phyloP scores from a whole-genome alignment of 2,797 vertebrate species.

The Eremophila alpestris region DNA sequence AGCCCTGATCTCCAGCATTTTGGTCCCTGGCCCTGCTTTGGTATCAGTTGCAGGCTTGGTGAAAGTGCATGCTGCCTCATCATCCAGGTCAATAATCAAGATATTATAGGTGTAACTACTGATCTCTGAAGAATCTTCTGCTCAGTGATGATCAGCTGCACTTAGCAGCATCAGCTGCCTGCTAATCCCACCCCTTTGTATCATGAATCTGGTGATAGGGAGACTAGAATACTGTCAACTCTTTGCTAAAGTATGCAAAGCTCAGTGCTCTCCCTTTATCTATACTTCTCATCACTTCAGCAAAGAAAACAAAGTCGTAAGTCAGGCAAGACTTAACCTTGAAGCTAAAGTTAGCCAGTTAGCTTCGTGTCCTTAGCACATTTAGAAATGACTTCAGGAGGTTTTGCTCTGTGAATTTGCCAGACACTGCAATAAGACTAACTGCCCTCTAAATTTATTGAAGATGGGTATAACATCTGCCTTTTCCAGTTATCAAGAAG shows the following conservation, averaged over 20 bases:
- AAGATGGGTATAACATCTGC: background rate
- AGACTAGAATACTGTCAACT: background rate
- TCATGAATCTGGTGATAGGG: background rate
- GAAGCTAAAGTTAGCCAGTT: background rate
- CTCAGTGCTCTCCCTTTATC: background rate
- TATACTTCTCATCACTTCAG: background rate
- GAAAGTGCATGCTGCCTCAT: background rate
- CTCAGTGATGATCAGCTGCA: background rate
- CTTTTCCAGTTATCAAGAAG: background rate
- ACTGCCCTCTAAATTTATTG: background rate
- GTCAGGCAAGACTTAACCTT: background rate
- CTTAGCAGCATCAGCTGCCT: background rate
- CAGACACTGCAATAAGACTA: background rate
- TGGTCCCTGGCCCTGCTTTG: accelerated
- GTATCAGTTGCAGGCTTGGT: background rate
- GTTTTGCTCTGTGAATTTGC: background rate
- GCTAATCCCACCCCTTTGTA: background rate
- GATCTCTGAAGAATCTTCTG: background rate
- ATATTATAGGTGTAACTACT: background rate
- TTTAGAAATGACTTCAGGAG: background rate
- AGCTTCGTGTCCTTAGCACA: background rate
- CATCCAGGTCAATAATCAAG: background rate
- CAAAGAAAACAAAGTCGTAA: background rate
- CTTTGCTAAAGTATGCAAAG: background rate
- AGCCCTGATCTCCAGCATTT: background rate